Conservation (phyloP, 1,140 invertebrate genomes). For the Lepidurus packardi region DNA sequence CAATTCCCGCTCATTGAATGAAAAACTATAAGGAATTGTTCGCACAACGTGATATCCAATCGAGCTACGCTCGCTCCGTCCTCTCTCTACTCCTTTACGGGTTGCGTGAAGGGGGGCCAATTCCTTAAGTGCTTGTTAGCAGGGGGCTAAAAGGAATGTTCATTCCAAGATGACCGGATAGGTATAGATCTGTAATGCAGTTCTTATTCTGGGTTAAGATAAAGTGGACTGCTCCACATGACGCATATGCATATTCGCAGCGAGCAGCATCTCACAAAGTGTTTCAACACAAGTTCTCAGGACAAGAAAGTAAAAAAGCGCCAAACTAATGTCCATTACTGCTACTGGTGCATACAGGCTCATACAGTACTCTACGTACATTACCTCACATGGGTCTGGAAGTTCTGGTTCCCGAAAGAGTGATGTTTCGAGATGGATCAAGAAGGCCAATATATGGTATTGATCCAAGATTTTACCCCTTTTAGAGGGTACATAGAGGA, state of each 20-base stretch:
- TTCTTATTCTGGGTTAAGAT: background rate
- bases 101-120: background rate
- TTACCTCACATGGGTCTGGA: too few species aligned
- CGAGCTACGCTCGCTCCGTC: background rate
- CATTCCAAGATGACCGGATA: constrained; percentile 14
- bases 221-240: background rate
- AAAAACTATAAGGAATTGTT: background rate
- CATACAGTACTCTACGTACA: background rate
- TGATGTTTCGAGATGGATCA: background rate
- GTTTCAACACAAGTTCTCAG: background rate
- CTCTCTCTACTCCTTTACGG: background rate
- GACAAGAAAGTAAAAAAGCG: too few species aligned
- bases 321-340: background rate
- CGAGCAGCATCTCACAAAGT: constrained; percentile 17
- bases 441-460: constrained; percentile 7
- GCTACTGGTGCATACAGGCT: background rate
- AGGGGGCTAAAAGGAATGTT: constrained; percentile 15
- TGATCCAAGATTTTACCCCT: constrained; percentile 7
- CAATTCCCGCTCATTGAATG: background rate
- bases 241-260: background rate
- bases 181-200: background rate
- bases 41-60: constrained; percentile 2
- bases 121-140: constrained; percentile 19
- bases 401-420: background rate
- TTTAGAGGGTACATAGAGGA: background rate